Evolutionary conservation across 1,140 invertebrate genomes (phyloP).

Genomic region (Colletes gigas): DNA sequence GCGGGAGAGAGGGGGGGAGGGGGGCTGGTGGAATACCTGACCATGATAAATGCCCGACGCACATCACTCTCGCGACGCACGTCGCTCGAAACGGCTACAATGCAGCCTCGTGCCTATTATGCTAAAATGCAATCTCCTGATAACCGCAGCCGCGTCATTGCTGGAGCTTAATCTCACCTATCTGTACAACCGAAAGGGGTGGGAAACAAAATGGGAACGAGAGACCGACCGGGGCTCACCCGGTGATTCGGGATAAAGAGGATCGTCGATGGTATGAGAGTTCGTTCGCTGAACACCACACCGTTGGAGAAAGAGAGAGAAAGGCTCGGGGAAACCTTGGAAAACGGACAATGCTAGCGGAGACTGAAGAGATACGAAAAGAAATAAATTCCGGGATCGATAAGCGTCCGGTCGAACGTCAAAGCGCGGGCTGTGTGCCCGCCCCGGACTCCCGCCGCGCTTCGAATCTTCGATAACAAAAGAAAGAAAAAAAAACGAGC

Average conservation of each 20-base stretch:
- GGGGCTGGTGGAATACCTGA: slow-evolving; percentile 40
- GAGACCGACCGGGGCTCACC: slow-evolving; percentile 40
- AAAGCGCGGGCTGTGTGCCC: slow-evolving; percentile 49
- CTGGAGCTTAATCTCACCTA: slow-evolving; percentile 68
- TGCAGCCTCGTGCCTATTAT: slow-evolving; percentile 64
- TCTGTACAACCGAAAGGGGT: slow-evolving; percentile 43
- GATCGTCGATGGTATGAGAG: slow-evolving; percentile 51
- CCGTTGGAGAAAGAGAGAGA: not conserved
- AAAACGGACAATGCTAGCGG: slow-evolving; percentile 44
- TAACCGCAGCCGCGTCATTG: slow-evolving; percentile 62
- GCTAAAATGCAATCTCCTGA: slow-evolving; percentile 73
- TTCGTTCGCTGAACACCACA: slow-evolving; percentile 5
- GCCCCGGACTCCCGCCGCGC: slow-evolving; percentile 43
- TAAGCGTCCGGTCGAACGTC: slow-evolving; percentile 65
- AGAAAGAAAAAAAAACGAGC: slow-evolving; percentile 27
- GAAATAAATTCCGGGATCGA: slow-evolving; percentile 71
- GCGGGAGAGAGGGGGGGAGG: not conserved
- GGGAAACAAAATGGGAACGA: slow-evolving; percentile 64
- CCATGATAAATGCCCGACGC: slow-evolving; percentile 68
- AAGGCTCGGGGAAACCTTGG: not conserved
- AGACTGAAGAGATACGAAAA: slow-evolving; percentile 60
- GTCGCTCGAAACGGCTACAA: slow-evolving; percentile 60
- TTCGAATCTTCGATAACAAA: slow-evolving; percentile 57
- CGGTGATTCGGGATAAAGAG: slow-evolving; percentile 63
- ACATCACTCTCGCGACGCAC: slow-evolving; percentile 60